Evolutionary conservation across 2,797 vertebrate species (phyloP), one percentile per base, ranked within the genome.

Genomic region (Apodemus agrarius): DNA sequence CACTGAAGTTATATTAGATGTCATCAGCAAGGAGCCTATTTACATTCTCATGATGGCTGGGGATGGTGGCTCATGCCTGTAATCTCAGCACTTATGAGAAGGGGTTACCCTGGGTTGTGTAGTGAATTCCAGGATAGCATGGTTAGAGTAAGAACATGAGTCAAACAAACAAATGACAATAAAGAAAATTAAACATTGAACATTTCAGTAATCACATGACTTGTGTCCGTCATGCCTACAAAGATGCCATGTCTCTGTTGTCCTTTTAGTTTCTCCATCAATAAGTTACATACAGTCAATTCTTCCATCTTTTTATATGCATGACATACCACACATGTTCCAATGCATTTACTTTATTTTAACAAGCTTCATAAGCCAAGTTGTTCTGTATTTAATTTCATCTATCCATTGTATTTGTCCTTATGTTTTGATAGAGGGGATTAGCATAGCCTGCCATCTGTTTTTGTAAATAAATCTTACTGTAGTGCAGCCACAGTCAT

Each of bases 381-480:
- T 79, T 54, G 49, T 59, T 89, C 54, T 76, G 40, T 31, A 72
- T 79, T 89, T 89, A 69, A 65, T 78, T 84, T 72, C 34, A 72
- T 40, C 43, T 52, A 52, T 34, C 52, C 52, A 63, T 43, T 92
- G 6, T 69, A 89, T 91, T 43, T 91, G 29, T 90, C n/a, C 37
- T 75, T 76, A 40, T 67, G 10, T 87, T 93, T 40, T 74, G 31
- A 52, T 87, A 37, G 19, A n/a, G 43, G 4, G n/a, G 16, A 61
- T 61, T 29, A 88, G 37, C 21, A 78, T 76, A 37, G 26, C 59
- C 40, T 19, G 65, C 59, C 43, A 57, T 76, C 57, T 81, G 17
- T 24, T 90, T 84, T 80, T 81, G 9, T 75, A 90, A 86, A 75
- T 90, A 81, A 86, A 52, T 81, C 83, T 86, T 59, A 34, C 80